These are phyloP conservation scores for Botia kubotai DNA, from an alignment of 2,797 vertebrate species.

Conservation along the genomic window DNA sequence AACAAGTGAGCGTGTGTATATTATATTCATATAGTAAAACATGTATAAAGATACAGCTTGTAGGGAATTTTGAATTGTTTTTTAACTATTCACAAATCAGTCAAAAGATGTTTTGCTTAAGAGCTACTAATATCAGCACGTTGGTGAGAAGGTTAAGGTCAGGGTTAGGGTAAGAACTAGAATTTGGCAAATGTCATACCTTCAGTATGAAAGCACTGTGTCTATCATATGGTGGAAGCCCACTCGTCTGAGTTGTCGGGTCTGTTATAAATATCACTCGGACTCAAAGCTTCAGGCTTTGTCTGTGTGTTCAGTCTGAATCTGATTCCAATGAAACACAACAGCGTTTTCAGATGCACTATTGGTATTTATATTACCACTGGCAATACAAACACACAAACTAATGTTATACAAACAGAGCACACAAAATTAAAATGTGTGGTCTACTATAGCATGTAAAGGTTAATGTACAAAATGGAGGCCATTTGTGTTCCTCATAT, in stretches of 20 bases:
- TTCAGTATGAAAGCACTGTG: neutral
- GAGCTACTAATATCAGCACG: neutral
- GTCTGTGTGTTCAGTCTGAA: constrained; percentile 3
- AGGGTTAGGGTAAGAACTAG: neutral
- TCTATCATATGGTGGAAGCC: constrained; percentile 59
- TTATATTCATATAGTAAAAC: too few relatives aligned
- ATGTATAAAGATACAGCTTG: neutral
- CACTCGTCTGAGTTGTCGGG: constrained; percentile 64
- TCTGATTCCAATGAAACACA: neutral
- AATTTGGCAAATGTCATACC: neutral
- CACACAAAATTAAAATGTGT: too few relatives aligned
- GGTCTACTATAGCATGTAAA: too few relatives aligned
- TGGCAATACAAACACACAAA: neutral
- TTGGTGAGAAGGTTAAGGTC: neutral
- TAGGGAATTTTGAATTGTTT: too few relatives aligned
- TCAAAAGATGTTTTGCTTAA: neutral
- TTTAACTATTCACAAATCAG: too few relatives aligned
- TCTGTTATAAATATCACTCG: constrained; percentile 43
- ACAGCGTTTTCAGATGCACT: neutral
- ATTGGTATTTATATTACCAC: neutral
- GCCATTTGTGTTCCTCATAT: too few relatives aligned
- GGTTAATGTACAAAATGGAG: too few relatives aligned
- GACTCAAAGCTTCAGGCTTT: constrained; percentile 12
- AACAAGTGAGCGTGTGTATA: too few relatives aligned
- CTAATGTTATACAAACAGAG: too few relatives aligned